Conservation (phyloP, 2,888 invertebrate genomes). For the Idaea dimidiata region DNA sequence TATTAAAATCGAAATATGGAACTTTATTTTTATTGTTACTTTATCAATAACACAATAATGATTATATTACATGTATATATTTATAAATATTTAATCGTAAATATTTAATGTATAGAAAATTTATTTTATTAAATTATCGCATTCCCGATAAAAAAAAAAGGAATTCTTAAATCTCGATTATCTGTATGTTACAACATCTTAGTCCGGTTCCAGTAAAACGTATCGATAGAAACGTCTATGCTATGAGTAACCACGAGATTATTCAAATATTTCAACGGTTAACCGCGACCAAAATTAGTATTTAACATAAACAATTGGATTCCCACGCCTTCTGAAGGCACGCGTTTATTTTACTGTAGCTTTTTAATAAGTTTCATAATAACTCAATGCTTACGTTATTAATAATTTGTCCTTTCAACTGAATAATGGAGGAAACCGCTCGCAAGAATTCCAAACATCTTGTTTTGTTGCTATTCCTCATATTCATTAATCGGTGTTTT, state of each 20-base stretch:
- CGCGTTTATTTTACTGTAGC: neutral
- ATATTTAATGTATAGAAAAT: too few relatives aligned
- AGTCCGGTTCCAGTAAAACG: neutral
- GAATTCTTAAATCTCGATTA: neutral
- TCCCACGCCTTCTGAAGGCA: slow-evolving; percentile 28
- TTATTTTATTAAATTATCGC: neutral
- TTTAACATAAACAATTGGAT: slow-evolving; percentile 36
- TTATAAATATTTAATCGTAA: too few relatives aligned
- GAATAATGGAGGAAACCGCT: slow-evolving; percentile 2
- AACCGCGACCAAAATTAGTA: slow-evolving; percentile 35
- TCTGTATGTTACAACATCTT: neutral
- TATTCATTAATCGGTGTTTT: neutral
- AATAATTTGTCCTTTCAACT: slow-evolving; percentile 3
- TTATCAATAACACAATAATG: too few relatives aligned
- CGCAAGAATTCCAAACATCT: neutral
- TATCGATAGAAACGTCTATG: neutral
- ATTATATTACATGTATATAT: too few relatives aligned
- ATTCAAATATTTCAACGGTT: slow-evolving; percentile 43
- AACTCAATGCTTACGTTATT: neutral
- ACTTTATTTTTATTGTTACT: too few relatives aligned
- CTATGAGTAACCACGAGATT: slow-evolving; percentile 17
- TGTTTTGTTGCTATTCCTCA: neutral
- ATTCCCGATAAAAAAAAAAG: neutral
- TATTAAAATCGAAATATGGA: too few relatives aligned
- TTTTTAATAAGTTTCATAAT: neutral